Evolutionary conservation across 92 coral and sea anemone genomes (phyloP).

Genomic region (Nematostella vectensis): DNA sequence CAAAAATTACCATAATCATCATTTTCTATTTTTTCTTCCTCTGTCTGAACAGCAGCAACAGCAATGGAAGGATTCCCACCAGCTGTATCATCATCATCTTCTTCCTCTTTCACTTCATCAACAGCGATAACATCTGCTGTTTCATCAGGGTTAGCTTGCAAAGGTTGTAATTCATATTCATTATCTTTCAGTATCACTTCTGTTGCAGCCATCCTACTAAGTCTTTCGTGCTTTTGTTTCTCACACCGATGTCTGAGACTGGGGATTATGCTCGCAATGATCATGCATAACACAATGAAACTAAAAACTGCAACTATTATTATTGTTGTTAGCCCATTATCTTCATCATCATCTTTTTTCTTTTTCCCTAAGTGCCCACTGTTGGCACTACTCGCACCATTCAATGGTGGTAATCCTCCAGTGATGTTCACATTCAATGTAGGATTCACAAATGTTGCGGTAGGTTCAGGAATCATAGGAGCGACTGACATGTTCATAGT

Average conservation of each 20-base stretch:
- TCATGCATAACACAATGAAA: slow-evolving; percentile 64
- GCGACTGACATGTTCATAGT: not conserved
- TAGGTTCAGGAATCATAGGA: slow-evolving; percentile 9
- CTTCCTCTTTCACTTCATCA: slow-evolving; percentile 17
- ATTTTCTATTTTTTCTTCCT: not conserved
- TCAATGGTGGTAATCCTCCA: slow-evolving; percentile 5
- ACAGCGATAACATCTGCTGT: slow-evolving; percentile 29
- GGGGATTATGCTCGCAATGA: slow-evolving; percentile 56
- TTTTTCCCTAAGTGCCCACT: not conserved
- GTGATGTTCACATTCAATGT: slow-evolving; percentile 6
- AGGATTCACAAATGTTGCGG: not conserved
- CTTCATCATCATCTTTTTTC: slow-evolving; percentile 29
- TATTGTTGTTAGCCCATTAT: slow-evolving; percentile 56
- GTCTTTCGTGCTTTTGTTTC: slow-evolving; percentile 31
- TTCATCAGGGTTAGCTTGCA: not conserved
- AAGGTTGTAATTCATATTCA: slow-evolving; percentile 27
- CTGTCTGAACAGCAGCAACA: not conserved
- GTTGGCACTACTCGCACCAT: not conserved
- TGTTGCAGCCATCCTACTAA: slow-evolving; percentile 15
- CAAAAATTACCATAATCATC: slow-evolving; percentile 1
- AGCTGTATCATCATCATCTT: slow-evolving; percentile 1
- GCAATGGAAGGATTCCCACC: not conserved
- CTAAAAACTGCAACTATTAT: slow-evolving; percentile 57
- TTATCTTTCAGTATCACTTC: slow-evolving; percentile 10
- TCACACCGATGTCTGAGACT: slow-evolving; percentile 52